Evolutionary conservation across 1,140 invertebrate genomes (phyloP), one percentile per base, ranked within the genome.

Genomic region (Dufourea novaeangliae): DNA sequence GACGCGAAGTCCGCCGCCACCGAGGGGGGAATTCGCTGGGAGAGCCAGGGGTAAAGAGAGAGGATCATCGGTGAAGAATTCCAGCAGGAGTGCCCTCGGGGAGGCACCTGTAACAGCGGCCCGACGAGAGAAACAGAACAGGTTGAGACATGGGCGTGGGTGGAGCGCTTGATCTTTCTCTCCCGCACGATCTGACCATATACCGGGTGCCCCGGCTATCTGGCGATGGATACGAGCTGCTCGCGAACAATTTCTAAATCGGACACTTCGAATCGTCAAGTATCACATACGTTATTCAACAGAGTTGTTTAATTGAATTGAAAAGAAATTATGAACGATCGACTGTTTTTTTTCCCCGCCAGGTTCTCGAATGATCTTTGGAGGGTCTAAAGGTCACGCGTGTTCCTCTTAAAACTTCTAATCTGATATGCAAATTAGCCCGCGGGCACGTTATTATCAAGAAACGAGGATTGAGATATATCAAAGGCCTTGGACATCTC

Each of bases 91-190:
- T 90, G 89, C 89, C 85, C 88, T 88, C 84, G 78, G 85, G 88
- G 83, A 90, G 89, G 90, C 90, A 91, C 90, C 90, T 91, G 90
- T 91, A 91, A 90, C 89, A 87, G 84, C 84, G 85, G 86, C 89
- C 87, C 88, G 82, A 88, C 67, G 86, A 75, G 77, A 88, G 89
- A 85, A 90, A 88, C 88, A 88, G 90, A 90, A 90, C 90, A 90
- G 90, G 90, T 90, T 90, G 88, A 90, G 89, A 88, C 80, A 80
- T 89, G 87, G 86, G 89, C 89, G 90, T 91, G 88, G 90, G 90
- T 91, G 90, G 89, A 90, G 86, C 88, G 88, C 88, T 88, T 90
- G 88, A 90, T 91, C 88, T 91, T 91, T 89, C 85, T 85, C 85
- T 83, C 76, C 78, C 72, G 79, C 79, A 79, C 74, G 82, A 84